A percentile compares a stretch with the other conserved stretches of the same genome.
Evolutionary conservation across 2,113 vertebrate genomes (phyloP).

Genomic region (Zapus hudsonius): DNA sequence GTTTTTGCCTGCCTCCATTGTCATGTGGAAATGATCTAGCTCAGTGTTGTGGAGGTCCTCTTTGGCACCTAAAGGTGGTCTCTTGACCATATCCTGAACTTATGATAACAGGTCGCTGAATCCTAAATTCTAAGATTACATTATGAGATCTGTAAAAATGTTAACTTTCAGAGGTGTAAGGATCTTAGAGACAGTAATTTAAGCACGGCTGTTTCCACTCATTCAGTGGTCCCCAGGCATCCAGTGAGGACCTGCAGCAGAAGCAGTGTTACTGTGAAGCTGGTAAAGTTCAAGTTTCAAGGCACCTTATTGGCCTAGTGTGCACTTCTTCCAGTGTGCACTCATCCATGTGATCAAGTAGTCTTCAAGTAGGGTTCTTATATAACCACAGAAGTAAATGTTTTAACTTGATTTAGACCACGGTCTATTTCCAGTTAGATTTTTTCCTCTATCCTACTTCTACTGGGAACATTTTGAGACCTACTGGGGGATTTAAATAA

Average conservation of each 20-base stretch:
- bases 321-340: neutral
- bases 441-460: neutral
- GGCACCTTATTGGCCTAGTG: neutral
- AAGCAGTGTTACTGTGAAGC: neutral
- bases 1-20: no score
- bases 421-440: neutral
- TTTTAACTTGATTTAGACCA: conserved; percentile 26
- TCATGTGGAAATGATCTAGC: no score
- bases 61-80: no score
- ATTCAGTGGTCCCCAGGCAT: neutral
- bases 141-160: neutral
- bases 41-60: no score
- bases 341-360: neutral
- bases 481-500: neutral
- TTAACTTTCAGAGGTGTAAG: neutral
- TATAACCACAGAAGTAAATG: neutral
- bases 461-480: neutral
- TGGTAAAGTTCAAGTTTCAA: neutral
- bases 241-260: neutral
- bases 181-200: neutral
- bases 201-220: neutral
- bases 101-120: neutral
- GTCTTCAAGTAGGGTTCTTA: neutral
- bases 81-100: neutral
- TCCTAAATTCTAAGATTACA: neutral